These are phyloP conservation scores for Pangasius larnaudii DNA, from an alignment of 2,797 vertebrate species.

Conservation along the genomic window DNA sequence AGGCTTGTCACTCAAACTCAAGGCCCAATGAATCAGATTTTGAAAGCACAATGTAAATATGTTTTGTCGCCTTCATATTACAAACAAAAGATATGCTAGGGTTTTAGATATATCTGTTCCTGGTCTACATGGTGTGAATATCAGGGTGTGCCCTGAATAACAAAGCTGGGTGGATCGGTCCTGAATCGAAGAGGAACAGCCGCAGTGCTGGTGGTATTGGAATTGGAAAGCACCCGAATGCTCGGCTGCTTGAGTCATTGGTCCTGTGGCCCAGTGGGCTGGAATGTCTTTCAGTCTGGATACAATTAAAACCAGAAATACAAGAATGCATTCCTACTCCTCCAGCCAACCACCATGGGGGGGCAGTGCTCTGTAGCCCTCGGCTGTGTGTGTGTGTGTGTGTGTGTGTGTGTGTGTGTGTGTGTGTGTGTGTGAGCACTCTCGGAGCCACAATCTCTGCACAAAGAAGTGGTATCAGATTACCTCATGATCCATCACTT, in stretches of 20 bases:
- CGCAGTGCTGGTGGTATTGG: constrained; percentile 33
- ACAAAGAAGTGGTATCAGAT: constrained; percentile 46
- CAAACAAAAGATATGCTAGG: constrained; percentile 16
- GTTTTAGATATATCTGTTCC: constrained; percentile 20
- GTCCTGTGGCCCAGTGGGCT: constrained; percentile 46
- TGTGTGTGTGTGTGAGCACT: constrained; percentile 9
- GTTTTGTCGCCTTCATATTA: constrained; percentile 27
- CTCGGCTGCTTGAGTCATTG: constrained; percentile 52
- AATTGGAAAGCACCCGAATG: constrained; percentile 52
- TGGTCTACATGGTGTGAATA: constrained; percentile 11
- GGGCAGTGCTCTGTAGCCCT: constrained; percentile 22
- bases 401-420: constrained; percentile 10
- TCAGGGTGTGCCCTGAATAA: constrained; percentile 35
- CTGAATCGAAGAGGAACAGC: constrained; percentile 32
- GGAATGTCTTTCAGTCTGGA: constrained; percentile 52
- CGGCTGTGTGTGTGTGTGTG: constrained; percentile 13
- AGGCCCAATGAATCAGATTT: constrained; percentile 20
- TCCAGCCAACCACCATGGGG: constrained; percentile 44
- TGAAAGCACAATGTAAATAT: constrained; percentile 6
- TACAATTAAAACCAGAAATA: constrained; percentile 53
- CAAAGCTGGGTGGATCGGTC: constrained; percentile 23
- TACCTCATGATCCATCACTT: constrained; percentile 43
- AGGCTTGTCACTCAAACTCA: constrained; percentile 18
- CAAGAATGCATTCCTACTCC: constrained; percentile 40
- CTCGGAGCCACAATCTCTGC: neutral